These are phyloP conservation scores for Ictalurus punctatus DNA, from an alignment of 2,113 vertebrate genomes.

Conservation along the genomic window DNA sequence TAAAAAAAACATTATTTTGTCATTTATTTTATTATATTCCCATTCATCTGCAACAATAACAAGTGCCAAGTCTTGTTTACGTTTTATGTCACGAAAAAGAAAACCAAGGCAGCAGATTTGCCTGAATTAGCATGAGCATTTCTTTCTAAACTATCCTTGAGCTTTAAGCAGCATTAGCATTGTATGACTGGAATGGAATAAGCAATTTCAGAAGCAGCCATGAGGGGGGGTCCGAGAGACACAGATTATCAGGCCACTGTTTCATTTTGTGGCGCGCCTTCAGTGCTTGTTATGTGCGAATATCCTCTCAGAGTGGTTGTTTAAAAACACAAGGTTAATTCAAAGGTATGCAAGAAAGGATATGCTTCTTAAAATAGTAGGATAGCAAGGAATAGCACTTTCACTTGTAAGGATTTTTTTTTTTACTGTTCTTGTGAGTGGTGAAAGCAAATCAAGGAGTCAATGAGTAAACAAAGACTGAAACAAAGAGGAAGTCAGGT, in stretches of 20 bases:
- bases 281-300: no score
- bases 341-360: not conserved
- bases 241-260: conserved; percentile 57
- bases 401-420: not conserved
- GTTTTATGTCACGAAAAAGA: no score
- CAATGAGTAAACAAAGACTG: no score
- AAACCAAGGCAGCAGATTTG: not conserved
- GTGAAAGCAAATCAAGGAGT: not conserved
- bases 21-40: no score
- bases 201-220: conserved; percentile 72
- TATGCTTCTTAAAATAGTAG: not conserved
- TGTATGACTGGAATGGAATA: no score
- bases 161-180: not conserved
- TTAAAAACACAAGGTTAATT: not conserved
- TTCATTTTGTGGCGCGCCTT: not conserved
- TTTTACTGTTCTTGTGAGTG: no score
- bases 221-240: conserved; percentile 85
- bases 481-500: not conserved
- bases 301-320: not conserved
- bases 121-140: not conserved
- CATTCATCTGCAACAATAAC: no score
- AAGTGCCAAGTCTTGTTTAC: no score
- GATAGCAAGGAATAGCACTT: not conserved
- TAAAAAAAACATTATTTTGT: no score
- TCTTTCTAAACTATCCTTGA: not conserved